Percentiles rank a stretch among this genome's conserved stretches.
Conservation (phyloP, 2,888 invertebrate genomes). For the Chloromyia formosa region DNA sequence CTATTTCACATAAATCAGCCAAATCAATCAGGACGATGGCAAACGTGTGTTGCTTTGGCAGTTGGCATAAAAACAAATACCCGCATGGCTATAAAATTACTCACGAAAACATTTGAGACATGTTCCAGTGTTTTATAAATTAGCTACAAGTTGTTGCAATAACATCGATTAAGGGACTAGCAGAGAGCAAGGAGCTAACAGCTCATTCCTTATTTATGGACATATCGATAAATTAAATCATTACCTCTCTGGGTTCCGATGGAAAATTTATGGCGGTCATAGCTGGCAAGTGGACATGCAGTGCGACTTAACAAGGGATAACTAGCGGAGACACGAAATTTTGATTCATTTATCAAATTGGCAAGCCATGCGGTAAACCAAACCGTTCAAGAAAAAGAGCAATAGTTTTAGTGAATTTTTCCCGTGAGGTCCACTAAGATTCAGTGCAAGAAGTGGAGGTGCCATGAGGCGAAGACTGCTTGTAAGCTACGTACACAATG, state of each 20-base stretch:
- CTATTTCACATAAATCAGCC: no score
- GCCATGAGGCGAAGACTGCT: not conserved
- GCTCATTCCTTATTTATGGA: constrained; percentile 55
- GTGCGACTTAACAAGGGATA: constrained; percentile 27
- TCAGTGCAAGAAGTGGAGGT: not conserved
- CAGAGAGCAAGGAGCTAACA: constrained; percentile 27
- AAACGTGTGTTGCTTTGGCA: not conserved
- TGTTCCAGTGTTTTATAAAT: constrained; percentile 37
- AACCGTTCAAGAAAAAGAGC: constrained; percentile 4
- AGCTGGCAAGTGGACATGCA: constrained; percentile 46
- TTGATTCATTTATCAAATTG: constrained; percentile 33
- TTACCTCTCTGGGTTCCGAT: constrained; percentile 55
- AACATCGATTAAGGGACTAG: not conserved
- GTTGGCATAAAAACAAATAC: constrained; percentile 24
- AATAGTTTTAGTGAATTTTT: constrained; percentile 31
- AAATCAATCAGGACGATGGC: not conserved
- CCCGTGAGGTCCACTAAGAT: not conserved
- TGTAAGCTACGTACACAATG: constrained; percentile 14
- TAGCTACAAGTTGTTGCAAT: constrained; percentile 20
- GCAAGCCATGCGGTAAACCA: not conserved
- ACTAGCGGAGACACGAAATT: constrained; percentile 32
- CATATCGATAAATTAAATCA: constrained; percentile 59
- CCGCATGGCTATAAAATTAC: constrained; percentile 21
- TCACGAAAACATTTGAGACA: constrained; percentile 39
- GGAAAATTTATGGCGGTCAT: constrained; percentile 50